Evolutionary conservation across 1,140 invertebrate species (phyloP).

Genomic region (Caenorhabditis latens): DNA sequence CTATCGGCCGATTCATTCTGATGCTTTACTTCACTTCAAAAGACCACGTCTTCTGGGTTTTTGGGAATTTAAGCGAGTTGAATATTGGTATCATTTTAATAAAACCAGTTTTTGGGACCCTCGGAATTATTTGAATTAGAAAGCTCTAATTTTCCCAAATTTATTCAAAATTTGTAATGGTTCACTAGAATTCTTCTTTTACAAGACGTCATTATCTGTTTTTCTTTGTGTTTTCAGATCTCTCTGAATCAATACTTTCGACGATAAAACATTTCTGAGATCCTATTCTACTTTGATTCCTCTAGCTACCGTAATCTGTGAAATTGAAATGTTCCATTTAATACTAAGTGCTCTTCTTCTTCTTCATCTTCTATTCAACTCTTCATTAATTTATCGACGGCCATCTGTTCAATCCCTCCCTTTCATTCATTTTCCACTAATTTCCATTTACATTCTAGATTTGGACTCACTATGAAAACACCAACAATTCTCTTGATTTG

Average conservation of each 20-base stretch:
- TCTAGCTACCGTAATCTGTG: too few relatives aligned
- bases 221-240: too few relatives aligned
- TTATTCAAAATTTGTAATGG: too few relatives aligned
- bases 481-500: neutral
- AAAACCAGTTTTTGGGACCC: too few relatives aligned
- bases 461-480: neutral
- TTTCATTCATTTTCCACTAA: neutral
- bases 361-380: neutral
- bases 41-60: neutral
- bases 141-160: too few relatives aligned
- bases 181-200: too few relatives aligned
- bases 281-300: neutral
- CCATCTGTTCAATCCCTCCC: conserved; percentile 45
- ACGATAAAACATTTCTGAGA: neutral
- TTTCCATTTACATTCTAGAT: neutral
- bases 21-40: neutral
- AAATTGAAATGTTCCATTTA: neutral
- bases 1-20: conserved; percentile 21
- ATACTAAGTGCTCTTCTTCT: conserved; percentile 7
- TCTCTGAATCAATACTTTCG: too few relatives aligned
- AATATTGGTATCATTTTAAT: too few relatives aligned
- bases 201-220: too few relatives aligned
- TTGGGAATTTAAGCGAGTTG: neutral
- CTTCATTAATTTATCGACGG: conserved; percentile 52
- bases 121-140: too few relatives aligned